These are phyloP conservation scores for Imbricaverruca yamaguchii DNA, from an alignment of 2,888 invertebrate species.

Conservation along the genomic window DNA sequence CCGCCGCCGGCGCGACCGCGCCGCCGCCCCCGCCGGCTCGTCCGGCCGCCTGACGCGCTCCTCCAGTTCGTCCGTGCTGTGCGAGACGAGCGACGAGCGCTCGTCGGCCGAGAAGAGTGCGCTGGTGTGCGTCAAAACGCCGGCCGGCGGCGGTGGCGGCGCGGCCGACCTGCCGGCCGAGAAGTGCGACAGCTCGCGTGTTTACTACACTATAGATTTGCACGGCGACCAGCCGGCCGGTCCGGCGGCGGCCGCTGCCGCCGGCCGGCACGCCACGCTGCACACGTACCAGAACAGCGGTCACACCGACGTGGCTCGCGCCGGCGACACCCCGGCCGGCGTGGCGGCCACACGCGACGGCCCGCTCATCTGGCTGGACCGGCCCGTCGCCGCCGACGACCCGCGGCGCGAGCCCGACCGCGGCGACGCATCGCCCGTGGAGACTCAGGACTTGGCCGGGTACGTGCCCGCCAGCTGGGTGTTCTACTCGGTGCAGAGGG, in stretches of 20 bases:
- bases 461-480: conserved; percentile 18
- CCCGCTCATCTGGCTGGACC: background rate
- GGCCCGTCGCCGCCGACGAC: background rate
- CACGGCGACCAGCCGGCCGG: background rate
- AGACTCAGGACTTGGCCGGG: background rate
- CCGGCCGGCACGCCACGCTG: background rate
- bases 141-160: background rate
- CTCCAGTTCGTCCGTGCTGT: background rate
- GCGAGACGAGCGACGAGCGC: background rate
- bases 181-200: background rate
- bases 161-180: background rate
- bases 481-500: conserved; percentile 10
- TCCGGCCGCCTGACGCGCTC: background rate
- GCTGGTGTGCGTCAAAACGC: background rate
- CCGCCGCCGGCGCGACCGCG: background rate
- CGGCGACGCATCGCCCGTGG: too few relatives aligned
- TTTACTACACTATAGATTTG: conserved; percentile 13
- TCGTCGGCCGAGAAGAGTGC: background rate
- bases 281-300: background rate
- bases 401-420: too few relatives aligned
- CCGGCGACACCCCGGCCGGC: background rate
- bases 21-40: background rate
- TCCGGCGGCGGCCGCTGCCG: background rate
- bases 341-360: background rate
- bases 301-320: background rate